These are phyloP conservation scores for Hypotaenidia okinawae DNA, from an alignment of 2,797 vertebrate species.

Conservation along the genomic window DNA sequence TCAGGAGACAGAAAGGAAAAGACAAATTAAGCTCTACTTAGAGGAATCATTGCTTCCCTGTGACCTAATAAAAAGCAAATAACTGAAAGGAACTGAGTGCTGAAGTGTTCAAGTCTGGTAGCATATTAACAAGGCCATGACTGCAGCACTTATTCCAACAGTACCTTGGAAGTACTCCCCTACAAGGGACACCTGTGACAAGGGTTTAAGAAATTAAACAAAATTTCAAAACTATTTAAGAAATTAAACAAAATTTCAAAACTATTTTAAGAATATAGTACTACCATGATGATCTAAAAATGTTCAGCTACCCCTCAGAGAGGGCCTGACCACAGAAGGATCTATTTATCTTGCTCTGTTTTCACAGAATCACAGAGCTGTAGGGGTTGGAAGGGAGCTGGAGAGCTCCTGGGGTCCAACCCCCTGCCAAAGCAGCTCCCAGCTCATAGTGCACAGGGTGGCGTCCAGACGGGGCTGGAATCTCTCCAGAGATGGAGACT, in stretches of 20 bases:
- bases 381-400: no score
- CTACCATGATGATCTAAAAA: not conserved
- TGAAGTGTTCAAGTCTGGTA: not conserved
- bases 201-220: no score
- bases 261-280: not conserved
- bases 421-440: no score
- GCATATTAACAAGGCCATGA: not conserved
- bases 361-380: no score
- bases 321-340: not conserved
- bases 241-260: not conserved
- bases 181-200: not conserved
- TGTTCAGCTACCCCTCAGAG: not conserved
- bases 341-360: not conserved
- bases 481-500: no score
- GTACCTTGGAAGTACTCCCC: not conserved
- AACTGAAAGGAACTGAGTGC: not conserved
- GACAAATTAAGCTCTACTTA: not conserved
- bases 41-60: not conserved
- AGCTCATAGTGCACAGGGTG: no score
- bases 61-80: not conserved
- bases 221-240: no score
- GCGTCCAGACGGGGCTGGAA: no score
- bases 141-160: not conserved
- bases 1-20: conserved; percentile 10
- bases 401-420: no score